Evolutionary conservation across 1,140 invertebrate genomes (phyloP).

Genomic region (Asbolus verrucosus): DNA sequence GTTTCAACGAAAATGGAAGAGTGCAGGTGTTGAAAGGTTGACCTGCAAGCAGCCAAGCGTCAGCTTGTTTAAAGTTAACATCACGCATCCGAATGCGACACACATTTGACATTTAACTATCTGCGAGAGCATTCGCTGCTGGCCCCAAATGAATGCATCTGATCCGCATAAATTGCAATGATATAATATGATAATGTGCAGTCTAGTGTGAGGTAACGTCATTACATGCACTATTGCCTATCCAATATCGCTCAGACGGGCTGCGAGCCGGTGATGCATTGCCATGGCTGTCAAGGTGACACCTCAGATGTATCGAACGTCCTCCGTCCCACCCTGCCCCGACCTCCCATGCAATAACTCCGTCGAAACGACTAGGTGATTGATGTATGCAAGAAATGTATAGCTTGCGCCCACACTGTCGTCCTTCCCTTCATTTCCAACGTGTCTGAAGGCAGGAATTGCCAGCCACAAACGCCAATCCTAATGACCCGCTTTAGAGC

Average conservation of each 20-base stretch:
- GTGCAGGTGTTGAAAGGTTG: too few relatives aligned
- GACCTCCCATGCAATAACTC: conserved; percentile 39
- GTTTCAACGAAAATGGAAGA: neutral
- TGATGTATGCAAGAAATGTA: conserved; percentile 38
- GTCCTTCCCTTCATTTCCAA: conserved; percentile 6
- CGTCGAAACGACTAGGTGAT: conserved; percentile 32
- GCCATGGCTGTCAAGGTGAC: conserved; percentile 24
- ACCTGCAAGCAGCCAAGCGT: neutral
- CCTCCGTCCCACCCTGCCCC: conserved; percentile 11
- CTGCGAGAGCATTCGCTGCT: neutral
- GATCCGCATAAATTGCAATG: conserved; percentile 15
- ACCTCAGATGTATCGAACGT: conserved; percentile 39
- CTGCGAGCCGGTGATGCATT: conserved; percentile 34
- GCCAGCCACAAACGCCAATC: conserved; percentile 10
- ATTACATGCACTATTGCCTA: conserved; percentile 38
- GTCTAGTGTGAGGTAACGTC: conserved; percentile 6
- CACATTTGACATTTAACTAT: conserved; percentile 5
- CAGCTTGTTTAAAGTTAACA: neutral
- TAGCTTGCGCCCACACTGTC: conserved; percentile 5
- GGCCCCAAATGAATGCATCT: neutral
- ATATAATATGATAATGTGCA: conserved; percentile 35
- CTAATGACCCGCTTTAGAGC: conserved; percentile 9
- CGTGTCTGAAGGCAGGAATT: neutral
- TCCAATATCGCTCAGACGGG: conserved; percentile 27
- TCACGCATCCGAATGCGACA: neutral